These are phyloP conservation scores for Matsumyia berberina DNA, from an alignment of 2,888 invertebrate genomes.

Conservation along the genomic window DNA sequence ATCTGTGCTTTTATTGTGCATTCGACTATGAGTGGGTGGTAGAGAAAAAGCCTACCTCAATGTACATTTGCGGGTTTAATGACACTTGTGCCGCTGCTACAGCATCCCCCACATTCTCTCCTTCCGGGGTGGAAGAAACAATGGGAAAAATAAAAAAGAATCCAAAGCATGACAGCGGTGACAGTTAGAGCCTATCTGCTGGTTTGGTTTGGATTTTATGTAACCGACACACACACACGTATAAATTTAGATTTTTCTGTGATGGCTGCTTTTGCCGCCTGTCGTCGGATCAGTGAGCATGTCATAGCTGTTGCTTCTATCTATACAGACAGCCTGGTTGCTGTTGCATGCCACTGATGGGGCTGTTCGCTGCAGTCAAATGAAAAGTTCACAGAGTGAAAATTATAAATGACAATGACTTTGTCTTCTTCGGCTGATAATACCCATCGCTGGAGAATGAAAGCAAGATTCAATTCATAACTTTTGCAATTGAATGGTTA, in stretches of 20 bases:
- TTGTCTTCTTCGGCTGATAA: constrained; percentile 73
- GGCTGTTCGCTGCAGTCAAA: constrained; percentile 71
- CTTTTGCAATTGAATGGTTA: constrained; percentile 70
- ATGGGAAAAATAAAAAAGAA: constrained; percentile 33
- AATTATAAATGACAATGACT: constrained; percentile 76
- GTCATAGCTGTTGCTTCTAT: constrained; percentile 38
- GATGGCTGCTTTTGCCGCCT: constrained; percentile 38
- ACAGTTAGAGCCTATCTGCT: constrained; percentile 73
- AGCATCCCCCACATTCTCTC: constrained; percentile 34
- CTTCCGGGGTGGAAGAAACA: constrained; percentile 49
- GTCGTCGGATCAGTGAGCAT: constrained; percentile 56
- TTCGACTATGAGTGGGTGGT: constrained; percentile 47
- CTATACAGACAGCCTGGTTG: constrained; percentile 1
- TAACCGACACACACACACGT: constrained; percentile 52
- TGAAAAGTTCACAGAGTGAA: constrained; percentile 75
- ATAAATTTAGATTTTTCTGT: constrained; percentile 62
- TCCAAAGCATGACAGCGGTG: constrained; percentile 65
- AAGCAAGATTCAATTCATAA: constrained; percentile 69
- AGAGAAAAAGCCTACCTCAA: constrained; percentile 69
- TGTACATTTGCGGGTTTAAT: constrained; percentile 74
- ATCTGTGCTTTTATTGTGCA: constrained; percentile 60
- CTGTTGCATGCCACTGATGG: constrained; percentile 1
- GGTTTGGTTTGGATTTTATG: constrained; percentile 63
- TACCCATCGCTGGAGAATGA: constrained; percentile 47
- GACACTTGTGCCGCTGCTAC: constrained; percentile 64